Evolutionary conservation across 2,113 vertebrate genomes (phyloP).

Genomic region (Chloropsis cyanopogon): DNA sequence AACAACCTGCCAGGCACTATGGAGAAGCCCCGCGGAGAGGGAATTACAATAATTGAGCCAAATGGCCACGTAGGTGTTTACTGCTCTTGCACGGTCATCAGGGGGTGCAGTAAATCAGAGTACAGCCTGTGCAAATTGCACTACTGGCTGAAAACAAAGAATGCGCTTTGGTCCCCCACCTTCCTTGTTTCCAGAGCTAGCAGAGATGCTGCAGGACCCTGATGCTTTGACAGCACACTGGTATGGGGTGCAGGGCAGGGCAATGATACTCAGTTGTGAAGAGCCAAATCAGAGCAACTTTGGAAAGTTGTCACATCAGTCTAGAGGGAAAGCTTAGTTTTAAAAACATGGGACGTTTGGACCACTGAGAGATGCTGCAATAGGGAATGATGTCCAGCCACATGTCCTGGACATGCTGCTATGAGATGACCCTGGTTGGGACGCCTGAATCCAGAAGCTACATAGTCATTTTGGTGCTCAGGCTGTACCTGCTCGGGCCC

Average conservation of each 20-base stretch:
- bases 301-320: accelerated
- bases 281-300: background rate
- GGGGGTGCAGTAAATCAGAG: background rate
- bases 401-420: background rate
- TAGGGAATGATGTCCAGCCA: background rate
- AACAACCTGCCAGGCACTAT: background rate
- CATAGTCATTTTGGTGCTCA: background rate
- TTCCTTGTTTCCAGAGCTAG: background rate
- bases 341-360: background rate
- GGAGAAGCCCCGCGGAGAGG: constrained; percentile 19
- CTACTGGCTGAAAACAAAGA: background rate
- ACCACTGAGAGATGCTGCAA: background rate
- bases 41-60: constrained; percentile 37
- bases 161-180: background rate
- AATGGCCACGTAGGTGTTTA: constrained; percentile 10
- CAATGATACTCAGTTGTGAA: accelerated
- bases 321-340: background rate
- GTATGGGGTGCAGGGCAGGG: background rate
- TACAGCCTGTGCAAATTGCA: background rate
- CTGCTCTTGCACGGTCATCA: constrained; percentile 1
- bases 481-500: background rate
- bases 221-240: background rate
- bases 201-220: background rate
- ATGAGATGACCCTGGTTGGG: background rate
- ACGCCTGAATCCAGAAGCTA: background rate